These are phyloP conservation scores for Argyra leucocephala DNA, from an alignment of 2,888 invertebrate species.

Conservation along the genomic window DNA sequence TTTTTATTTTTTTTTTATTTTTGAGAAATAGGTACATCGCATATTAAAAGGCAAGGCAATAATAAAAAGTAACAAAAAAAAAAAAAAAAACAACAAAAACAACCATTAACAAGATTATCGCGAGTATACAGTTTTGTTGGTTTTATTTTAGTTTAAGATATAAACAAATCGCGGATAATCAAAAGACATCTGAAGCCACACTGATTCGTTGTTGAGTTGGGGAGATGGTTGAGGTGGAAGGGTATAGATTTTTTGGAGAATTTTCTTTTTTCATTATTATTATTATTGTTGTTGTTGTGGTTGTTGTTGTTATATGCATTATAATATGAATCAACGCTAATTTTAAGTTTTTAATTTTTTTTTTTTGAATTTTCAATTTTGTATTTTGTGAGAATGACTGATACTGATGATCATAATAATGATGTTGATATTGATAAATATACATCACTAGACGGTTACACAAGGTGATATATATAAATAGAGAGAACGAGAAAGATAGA, in stretches of 20 bases:
- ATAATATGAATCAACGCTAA: not conserved
- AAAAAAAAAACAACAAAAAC: not conserved
- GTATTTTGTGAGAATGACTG: not conserved
- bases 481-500: not conserved
- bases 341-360: not conserved
- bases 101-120: conserved; percentile 10
- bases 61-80: not conserved
- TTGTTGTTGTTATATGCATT: not conserved
- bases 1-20: not conserved
- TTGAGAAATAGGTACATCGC: not conserved
- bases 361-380: not conserved
- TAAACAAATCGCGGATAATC: conserved; percentile 6
- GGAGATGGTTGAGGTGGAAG: not conserved
- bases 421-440: too few relatives aligned
- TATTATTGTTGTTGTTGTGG: not conserved
- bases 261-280: not conserved
- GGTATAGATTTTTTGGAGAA: not conserved
- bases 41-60: conserved; percentile 3
- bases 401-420: not conserved
- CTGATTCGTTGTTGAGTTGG: not conserved
- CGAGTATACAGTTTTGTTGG: conserved; percentile 7
- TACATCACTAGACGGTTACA: too few relatives aligned
- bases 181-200: conserved; percentile 2
- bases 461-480: too few relatives aligned
- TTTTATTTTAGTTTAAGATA: conserved; percentile 2